Base-by-base conservation (phyloP, 1,140 invertebrate genomes). In the Drosophila bifasciata region DNA sequence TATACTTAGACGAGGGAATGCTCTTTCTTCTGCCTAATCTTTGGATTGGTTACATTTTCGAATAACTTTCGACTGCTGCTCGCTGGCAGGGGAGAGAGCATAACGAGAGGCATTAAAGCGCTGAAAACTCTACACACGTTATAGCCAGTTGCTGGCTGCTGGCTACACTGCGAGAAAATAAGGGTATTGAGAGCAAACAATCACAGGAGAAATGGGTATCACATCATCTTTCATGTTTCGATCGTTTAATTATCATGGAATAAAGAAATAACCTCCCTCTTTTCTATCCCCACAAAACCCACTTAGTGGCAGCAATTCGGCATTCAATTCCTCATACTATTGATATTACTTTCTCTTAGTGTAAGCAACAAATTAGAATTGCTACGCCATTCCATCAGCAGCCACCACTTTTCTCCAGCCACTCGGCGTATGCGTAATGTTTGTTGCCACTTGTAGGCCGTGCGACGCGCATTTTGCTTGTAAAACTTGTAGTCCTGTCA, bases 291-390 rank as follows among this genome's bases (percentile, higher is more conserved):
- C 0, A 8, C 28, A 0, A 9, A 9, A 28, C 3, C 8, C 8
- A 2, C 19, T 19, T 19, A 1, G 19, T 19, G 19, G 19, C 19
- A 19, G 19, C 2, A 19, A 19, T 9, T 3, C 3, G 28, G 8
- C 3, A 28, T 3, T 28, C 3, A 28, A 28, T 2, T 28, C 2
- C 0, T 28, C 8, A 8, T 2, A 1, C 7, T 25, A 6, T 1
- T 73, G 45, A 69, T 52, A 63, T 63, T 62, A n/a, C n/a, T 74
- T 64, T 72, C 55, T 40, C 70, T 45, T 39, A 61, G 69, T 61
- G 71, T 72, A 67, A 64, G 60, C 75, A 77, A 71, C 81, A 85
- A 85, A 85, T 85, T 85, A 85, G 81, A 81, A 73, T 71, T 71
- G 69, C 67, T 58, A 58, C 66, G 39, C n/a, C 36, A 39, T 40